A percentile compares a stretch with the other conserved stretches of the same genome.
phyloP scores from a whole-genome alignment of 2,888 invertebrate genomes.

The Chymomyza procnemis region DNA sequence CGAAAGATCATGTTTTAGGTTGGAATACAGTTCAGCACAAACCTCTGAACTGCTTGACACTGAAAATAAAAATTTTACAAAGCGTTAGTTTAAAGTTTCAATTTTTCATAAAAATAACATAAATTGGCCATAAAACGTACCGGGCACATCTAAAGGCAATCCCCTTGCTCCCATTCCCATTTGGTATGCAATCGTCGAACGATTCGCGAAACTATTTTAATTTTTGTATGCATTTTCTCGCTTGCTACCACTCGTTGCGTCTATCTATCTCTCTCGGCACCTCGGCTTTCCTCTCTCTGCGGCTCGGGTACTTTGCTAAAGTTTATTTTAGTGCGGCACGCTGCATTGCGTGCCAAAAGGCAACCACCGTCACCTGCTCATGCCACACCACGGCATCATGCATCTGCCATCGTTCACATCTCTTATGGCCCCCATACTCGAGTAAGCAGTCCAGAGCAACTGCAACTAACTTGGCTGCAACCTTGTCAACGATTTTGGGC shows the following conservation, averaged over 20 bases:
- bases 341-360: conserved; percentile 61
- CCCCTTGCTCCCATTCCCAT: conserved; percentile 13
- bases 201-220: conserved; percentile 54
- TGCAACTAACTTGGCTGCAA: neutral
- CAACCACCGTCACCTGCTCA: conserved; percentile 12
- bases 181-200: conserved; percentile 52
- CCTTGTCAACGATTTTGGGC: conserved; percentile 24
- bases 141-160: neutral
- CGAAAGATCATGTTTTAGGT: no score
- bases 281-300: conserved; percentile 1
- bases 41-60: conserved; percentile 30
- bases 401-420: neutral
- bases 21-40: no score
- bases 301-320: conserved; percentile 39
- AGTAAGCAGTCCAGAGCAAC: neutral
- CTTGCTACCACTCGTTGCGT: conserved; percentile 8
- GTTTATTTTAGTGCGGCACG: conserved; percentile 59
- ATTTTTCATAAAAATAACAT: conserved; percentile 41
- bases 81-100: conserved; percentile 34
- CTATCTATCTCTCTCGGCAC: conserved; percentile 12
- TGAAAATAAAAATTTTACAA: conserved; percentile 42
- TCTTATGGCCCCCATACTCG: neutral
- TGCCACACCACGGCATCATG: neutral
- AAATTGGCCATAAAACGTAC: conserved; percentile 60
- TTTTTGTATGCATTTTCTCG: conserved; percentile 56